phyloP scores from a whole-genome alignment of 1,140 invertebrate genomes.

The Danaus melanippus region DNA sequence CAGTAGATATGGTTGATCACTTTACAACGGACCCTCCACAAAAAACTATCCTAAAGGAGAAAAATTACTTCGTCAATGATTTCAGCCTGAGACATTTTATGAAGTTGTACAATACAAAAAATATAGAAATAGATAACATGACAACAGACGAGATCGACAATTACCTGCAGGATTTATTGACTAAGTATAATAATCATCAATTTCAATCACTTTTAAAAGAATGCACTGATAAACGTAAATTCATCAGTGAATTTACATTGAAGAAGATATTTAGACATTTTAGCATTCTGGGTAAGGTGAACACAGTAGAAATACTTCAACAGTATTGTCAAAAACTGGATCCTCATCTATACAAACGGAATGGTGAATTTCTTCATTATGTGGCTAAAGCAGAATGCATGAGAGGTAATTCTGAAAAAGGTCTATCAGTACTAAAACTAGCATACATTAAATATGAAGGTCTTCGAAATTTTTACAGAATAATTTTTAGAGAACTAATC shows the following conservation, averaged over 20 bases:
- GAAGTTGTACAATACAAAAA: slow-evolving; percentile 22
- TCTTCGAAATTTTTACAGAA: slow-evolving; percentile 47
- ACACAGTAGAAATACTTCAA: slow-evolving; percentile 36
- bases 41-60: slow-evolving; percentile 23
- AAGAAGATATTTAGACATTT: slow-evolving; percentile 49
- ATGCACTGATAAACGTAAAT: slow-evolving; percentile 31
- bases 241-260: slow-evolving; percentile 32
- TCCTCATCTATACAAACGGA: slow-evolving; percentile 35
- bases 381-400: slow-evolving; percentile 57
- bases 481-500: slow-evolving; percentile 58
- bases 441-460: slow-evolving; percentile 41
- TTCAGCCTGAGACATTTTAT: slow-evolving; percentile 30
- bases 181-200: slow-evolving; percentile 40
- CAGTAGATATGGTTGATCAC: slow-evolving; percentile 24
- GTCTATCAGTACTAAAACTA: slow-evolving; percentile 43
- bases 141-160: slow-evolving; percentile 34
- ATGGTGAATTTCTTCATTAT: slow-evolving; percentile 60
- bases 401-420: slow-evolving; percentile 59
- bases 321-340: slow-evolving; percentile 40
- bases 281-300: slow-evolving; percentile 41
- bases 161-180: slow-evolving; percentile 28
- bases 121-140: slow-evolving; percentile 30
- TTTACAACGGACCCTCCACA: slow-evolving; percentile 32
- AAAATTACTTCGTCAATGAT: slow-evolving; percentile 26
- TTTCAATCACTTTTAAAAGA: slow-evolving; percentile 33